phyloP scores from a whole-genome alignment of 2,797 vertebrate genomes.

The Cetoscarus ocellatus region DNA sequence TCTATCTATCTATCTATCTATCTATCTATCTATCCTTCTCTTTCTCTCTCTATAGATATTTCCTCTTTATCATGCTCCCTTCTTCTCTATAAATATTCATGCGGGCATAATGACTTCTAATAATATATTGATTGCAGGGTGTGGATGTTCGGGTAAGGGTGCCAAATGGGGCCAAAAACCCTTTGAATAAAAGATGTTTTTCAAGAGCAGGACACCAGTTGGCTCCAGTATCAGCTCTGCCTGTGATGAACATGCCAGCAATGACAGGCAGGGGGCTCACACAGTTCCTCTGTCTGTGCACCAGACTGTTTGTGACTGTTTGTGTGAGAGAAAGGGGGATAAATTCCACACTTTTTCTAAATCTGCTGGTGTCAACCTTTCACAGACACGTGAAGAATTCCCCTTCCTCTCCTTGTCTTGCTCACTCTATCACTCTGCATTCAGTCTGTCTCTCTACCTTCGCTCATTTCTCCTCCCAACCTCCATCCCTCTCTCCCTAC shows the following conservation, averaged over 20 bases:
- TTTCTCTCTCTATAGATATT: conserved; percentile 15
- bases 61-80: conserved; percentile 45
- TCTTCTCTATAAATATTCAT: conserved; percentile 75
- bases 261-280: conserved; percentile 53
- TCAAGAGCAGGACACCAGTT: conserved; percentile 27
- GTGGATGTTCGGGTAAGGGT: conserved; percentile 68
- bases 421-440: conserved; percentile 55
- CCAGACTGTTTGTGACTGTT: neutral
- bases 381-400: conserved; percentile 62
- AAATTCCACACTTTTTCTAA: conserved; percentile 54
- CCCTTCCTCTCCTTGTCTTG: conserved; percentile 42
- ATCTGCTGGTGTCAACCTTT: conserved; percentile 67
- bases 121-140: conserved; percentile 79
- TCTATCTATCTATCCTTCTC: too few species aligned
- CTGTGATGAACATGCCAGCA: conserved; percentile 60
- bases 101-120: conserved; percentile 72
- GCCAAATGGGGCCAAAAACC: conserved; percentile 68
- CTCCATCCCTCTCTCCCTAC: conserved; percentile 56
- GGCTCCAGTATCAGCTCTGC: conserved; percentile 49
- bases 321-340: conserved; percentile 28
- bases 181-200: conserved; percentile 72
- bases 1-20: too few species aligned
- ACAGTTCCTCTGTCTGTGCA: conserved; percentile 62
- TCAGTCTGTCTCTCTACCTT: conserved; percentile 49
- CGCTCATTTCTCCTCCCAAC: conserved; percentile 44